These are phyloP conservation scores for Ctenopoma kingsleyae DNA, from an alignment of 2,797 vertebrate genomes.

Conservation along the genomic window DNA sequence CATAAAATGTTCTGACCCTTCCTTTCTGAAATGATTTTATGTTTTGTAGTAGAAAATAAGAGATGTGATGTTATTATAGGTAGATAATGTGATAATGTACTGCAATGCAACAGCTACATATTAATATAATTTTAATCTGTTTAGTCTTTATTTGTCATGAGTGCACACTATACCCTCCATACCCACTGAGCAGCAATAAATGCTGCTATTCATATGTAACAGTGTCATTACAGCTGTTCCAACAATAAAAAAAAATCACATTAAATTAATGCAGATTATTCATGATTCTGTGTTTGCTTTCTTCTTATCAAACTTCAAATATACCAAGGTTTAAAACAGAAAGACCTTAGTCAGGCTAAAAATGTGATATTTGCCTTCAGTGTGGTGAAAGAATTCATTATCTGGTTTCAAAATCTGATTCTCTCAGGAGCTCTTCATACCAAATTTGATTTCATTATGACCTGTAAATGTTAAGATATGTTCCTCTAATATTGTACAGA, in stretches of 20 bases:
- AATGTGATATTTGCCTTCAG: not conserved
- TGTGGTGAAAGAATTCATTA: not conserved
- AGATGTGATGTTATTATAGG: slow-evolving; percentile 4
- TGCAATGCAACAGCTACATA: slow-evolving; percentile 1
- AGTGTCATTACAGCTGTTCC: slow-evolving; percentile 27
- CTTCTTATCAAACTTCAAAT: not conserved
- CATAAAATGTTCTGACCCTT: slow-evolving; percentile 3
- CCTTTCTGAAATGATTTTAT: slow-evolving; percentile 1
- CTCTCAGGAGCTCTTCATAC: not conserved
- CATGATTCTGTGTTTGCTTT: not conserved
- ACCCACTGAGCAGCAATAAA: slow-evolving; percentile 5
- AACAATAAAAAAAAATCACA: slow-evolving; percentile 44
- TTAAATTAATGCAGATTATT: slow-evolving; percentile 18
- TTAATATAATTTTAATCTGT: slow-evolving; percentile 30
- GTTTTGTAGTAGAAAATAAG: not conserved
- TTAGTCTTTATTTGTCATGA: not conserved
- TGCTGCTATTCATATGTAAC: slow-evolving; percentile 23
- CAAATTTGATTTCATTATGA: not conserved
- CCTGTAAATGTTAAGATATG: not conserved
- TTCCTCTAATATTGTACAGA: not conserved
- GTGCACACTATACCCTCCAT: not conserved
- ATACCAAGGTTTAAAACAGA: not conserved
- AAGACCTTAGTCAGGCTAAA: not conserved
- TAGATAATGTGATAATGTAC: slow-evolving; percentile 7
- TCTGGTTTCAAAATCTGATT: not conserved